These are phyloP conservation scores for Apodemia mormo DNA, from an alignment of 2,888 invertebrate genomes.

Conservation along the genomic window DNA sequence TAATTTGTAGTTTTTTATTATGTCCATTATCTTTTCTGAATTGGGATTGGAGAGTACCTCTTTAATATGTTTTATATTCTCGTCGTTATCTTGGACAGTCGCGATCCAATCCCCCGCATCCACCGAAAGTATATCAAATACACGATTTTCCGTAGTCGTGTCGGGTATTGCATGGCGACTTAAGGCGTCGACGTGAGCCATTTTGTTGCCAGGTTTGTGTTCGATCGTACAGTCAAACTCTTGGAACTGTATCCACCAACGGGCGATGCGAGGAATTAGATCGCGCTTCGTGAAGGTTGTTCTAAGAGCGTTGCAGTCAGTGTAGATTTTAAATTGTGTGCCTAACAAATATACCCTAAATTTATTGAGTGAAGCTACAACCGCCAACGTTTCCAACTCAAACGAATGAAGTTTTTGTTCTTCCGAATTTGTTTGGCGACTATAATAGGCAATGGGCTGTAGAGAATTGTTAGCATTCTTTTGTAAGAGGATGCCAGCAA, in stretches of 20 bases:
- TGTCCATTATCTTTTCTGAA: too few species aligned
- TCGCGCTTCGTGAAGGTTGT: conserved; percentile 28
- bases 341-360: conserved; percentile 37
- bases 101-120: too few species aligned
- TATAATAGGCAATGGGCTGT: background rate
- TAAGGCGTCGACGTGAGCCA: background rate
- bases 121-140: too few species aligned
- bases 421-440: background rate
- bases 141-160: too few species aligned
- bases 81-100: too few species aligned
- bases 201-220: background rate
- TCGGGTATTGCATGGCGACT: background rate
- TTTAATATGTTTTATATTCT: too few species aligned
- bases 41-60: too few species aligned
- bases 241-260: background rate
- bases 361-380: conserved; percentile 30
- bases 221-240: background rate
- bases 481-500: conserved; percentile 25
- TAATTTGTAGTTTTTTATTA: too few species aligned
- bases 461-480: background rate
- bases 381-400: background rate
- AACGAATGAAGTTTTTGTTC: background rate
- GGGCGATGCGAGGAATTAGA: background rate
- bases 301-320: conserved; percentile 36
- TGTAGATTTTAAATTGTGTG: conserved; percentile 31